phyloP scores from a whole-genome alignment of 2,113 vertebrate genomes.

The Rhea pennata region DNA sequence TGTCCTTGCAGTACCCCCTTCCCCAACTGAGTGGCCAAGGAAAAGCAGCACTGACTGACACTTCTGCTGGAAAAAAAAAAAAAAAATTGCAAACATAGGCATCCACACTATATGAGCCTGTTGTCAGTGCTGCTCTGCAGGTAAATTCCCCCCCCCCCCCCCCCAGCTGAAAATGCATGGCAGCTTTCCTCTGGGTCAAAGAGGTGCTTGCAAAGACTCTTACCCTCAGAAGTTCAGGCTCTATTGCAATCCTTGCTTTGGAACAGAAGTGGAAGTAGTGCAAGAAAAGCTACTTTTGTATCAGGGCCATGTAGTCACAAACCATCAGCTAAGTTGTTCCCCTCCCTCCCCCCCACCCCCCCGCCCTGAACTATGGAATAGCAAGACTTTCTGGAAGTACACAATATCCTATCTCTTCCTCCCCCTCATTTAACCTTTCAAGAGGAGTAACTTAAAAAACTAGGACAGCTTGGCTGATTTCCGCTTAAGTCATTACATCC shows the following conservation, averaged over 20 bases:
- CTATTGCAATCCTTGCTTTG: neutral
- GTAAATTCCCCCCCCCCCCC: neutral
- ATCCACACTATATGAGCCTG: rapidly evolving
- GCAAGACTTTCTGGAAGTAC: neutral
- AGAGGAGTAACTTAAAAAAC: neutral
- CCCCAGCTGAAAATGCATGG: neutral
- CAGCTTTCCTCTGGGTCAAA: neutral
- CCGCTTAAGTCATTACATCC: neutral
- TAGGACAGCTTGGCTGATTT: neutral
- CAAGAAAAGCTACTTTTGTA: neutral
- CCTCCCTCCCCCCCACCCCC: no score
- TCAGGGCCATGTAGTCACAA: neutral
- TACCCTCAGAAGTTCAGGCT: neutral
- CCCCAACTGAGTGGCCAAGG: rapidly evolving
- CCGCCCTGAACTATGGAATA: neutral
- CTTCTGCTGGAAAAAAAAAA: neutral
- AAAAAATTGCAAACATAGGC: rapidly evolving
- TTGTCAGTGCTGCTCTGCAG: neutral
- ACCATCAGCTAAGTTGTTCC: neutral
- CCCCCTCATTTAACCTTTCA: neutral
- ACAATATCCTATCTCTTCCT: neutral
- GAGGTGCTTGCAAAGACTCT: neutral
- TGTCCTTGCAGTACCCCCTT: neutral
- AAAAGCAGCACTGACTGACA: rapidly evolving
- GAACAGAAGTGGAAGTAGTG: neutral